Evolutionary conservation across 2,797 vertebrate genomes (phyloP).

Genomic region (Paedocypris micromegethes): DNA sequence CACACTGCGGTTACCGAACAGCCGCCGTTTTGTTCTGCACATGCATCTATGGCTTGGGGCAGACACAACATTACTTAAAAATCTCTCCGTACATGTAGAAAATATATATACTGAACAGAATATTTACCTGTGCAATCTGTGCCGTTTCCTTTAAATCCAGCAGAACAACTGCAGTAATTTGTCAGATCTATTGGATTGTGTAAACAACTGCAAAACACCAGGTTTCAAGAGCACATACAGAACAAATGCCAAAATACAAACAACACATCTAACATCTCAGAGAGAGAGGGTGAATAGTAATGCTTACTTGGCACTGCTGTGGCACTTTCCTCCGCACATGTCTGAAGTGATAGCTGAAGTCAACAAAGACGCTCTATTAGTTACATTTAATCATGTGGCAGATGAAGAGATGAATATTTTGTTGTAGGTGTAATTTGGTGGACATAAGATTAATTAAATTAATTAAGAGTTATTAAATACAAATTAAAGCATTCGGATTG

Average conservation of each 20-base stretch:
- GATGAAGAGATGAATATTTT: no score
- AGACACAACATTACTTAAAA: slow-evolving; percentile 9
- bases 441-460: no score
- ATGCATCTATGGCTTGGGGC: slow-evolving; percentile 73
- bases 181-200: slow-evolving; percentile 48
- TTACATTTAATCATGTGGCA: no score
- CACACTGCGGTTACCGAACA: slow-evolving; percentile 78
- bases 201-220: slow-evolving; percentile 69
- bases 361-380: no score
- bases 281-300: no score
- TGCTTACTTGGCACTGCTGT: slow-evolving; percentile 92
- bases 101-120: no score
- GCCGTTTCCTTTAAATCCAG: slow-evolving; percentile 86
- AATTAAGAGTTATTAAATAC: no score
- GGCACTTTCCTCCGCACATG: slow-evolving; percentile 74
- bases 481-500: no score
- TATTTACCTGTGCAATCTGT: slow-evolving; percentile 78
- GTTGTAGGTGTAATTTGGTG: no score
- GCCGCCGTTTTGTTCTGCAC: slow-evolving; percentile 72
- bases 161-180: slow-evolving; percentile 76
- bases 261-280: no score
- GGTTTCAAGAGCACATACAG: neutral
- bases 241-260: neutral
- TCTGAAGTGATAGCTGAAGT: slow-evolving; percentile 77
- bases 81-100: no score